These are phyloP conservation scores for Tapirus indicus DNA, from an alignment of 2,797 vertebrate genomes.

Conservation along the genomic window DNA sequence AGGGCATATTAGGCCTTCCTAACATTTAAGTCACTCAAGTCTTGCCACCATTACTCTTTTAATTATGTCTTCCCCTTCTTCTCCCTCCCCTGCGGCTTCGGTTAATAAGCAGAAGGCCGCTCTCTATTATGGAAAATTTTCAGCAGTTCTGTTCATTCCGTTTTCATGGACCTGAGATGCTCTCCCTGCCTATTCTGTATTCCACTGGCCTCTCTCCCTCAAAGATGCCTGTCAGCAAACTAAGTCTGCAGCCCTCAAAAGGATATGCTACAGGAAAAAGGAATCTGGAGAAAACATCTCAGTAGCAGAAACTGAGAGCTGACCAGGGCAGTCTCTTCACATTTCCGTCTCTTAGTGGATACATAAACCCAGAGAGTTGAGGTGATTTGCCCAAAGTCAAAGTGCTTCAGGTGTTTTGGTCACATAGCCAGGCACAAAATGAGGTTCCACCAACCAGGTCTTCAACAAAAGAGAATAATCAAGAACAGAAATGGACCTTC, in stretches of 20 bases:
- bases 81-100: neutral
- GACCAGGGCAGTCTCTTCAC: neutral
- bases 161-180: constrained; percentile 16
- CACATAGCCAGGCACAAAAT: neutral
- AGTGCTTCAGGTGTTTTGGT: neutral
- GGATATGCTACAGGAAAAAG: neutral
- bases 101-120: constrained; percentile 41
- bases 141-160: constrained; percentile 26
- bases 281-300: neutral
- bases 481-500: neutral
- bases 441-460: neutral
- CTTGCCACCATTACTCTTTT: constrained; percentile 47
- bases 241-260: neutral
- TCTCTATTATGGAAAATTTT: constrained; percentile 60
- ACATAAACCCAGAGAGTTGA: neutral
- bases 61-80: constrained; percentile 58
- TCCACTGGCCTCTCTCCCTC: neutral
- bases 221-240: neutral
- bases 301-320: neutral
- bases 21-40: constrained; percentile 2
- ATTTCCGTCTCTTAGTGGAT: neutral
- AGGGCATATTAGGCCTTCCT: neutral
- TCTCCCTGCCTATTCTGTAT: constrained; percentile 26
- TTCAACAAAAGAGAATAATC: neutral
- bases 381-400: neutral